A percentile compares a stretch with the other conserved stretches of the same genome.
Evolutionary conservation across 2,797 vertebrate species (phyloP).

Genomic region (Toxotes lorentzi): DNA sequence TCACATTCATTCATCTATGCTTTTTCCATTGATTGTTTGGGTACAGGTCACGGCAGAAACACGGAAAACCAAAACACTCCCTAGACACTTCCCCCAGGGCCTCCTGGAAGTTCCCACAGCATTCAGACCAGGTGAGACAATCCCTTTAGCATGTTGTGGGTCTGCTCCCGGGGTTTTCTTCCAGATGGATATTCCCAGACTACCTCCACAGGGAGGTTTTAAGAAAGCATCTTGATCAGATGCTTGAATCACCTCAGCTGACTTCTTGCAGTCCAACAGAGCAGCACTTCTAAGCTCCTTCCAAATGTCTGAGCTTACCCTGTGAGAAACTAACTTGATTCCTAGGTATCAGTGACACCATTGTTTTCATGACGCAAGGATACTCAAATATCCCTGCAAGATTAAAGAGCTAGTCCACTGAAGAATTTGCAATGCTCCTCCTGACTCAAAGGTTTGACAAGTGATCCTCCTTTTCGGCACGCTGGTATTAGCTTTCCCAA

Average conservation of each 20-base stretch:
- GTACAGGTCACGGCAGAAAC: neutral
- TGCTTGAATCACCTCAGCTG: neutral
- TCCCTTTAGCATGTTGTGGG: slow-evolving; percentile 4
- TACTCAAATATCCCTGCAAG: neutral
- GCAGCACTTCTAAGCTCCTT: neutral
- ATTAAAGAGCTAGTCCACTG: neutral
- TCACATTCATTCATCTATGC: neutral
- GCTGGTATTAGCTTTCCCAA: neutral
- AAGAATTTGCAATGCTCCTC: neutral
- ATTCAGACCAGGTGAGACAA: slow-evolving; percentile 17
- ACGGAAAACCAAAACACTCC: neutral
- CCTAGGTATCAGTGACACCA: neutral
- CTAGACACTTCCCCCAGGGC: neutral
- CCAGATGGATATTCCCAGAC: slow-evolving; percentile 15
- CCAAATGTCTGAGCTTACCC: neutral
- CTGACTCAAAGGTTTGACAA: neutral
- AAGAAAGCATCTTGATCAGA: slow-evolving; percentile 9
- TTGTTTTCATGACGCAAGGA: neutral
- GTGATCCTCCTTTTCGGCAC: neutral
- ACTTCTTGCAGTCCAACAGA: neutral
- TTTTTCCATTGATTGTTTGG: neutral
- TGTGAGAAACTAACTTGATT: neutral
- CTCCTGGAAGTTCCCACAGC: slow-evolving; percentile 1
- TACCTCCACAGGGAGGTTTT: neutral
- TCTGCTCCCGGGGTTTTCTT: slow-evolving; percentile 6